A percentile compares a stretch with the other conserved stretches of the same genome.
phyloP scores from a whole-genome alignment of 2,797 vertebrate species.

The Glyptemys insculpta region DNA sequence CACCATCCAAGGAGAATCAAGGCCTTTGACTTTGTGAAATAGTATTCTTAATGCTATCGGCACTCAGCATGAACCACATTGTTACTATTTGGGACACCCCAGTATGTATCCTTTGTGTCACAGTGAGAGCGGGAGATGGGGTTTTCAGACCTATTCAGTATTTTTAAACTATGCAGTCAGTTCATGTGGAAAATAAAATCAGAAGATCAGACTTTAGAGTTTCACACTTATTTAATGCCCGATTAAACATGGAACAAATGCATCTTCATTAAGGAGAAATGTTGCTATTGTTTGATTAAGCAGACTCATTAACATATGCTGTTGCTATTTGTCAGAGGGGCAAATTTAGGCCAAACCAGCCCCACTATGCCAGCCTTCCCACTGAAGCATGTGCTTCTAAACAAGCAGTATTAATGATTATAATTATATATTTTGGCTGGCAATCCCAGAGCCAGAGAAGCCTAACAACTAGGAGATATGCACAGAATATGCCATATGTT shows the following conservation, averaged over 20 bases:
- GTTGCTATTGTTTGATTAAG: background rate
- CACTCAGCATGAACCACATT: background rate
- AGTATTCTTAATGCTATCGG: background rate
- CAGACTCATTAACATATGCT: background rate
- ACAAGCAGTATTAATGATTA: rapidly evolving
- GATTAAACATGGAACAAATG: background rate
- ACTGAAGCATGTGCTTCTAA: background rate
- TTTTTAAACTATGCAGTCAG: background rate
- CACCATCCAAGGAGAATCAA: background rate
- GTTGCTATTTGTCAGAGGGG: background rate
- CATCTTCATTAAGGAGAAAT: background rate
- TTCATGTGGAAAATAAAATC: background rate
- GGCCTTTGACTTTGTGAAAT: background rate
- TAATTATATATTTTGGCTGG: background rate
- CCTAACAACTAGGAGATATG: background rate
- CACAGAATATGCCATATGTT: background rate
- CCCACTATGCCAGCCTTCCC: background rate
- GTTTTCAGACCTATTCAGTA: background rate
- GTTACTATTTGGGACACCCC: background rate
- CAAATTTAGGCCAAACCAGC: background rate
- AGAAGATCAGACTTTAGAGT: background rate
- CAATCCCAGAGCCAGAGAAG: background rate
- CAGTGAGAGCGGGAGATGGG: background rate
- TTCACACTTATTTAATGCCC: background rate
- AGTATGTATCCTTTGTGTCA: background rate